phyloP scores from a whole-genome alignment of 1,140 invertebrate genomes.

The Bombus pascuorum region DNA sequence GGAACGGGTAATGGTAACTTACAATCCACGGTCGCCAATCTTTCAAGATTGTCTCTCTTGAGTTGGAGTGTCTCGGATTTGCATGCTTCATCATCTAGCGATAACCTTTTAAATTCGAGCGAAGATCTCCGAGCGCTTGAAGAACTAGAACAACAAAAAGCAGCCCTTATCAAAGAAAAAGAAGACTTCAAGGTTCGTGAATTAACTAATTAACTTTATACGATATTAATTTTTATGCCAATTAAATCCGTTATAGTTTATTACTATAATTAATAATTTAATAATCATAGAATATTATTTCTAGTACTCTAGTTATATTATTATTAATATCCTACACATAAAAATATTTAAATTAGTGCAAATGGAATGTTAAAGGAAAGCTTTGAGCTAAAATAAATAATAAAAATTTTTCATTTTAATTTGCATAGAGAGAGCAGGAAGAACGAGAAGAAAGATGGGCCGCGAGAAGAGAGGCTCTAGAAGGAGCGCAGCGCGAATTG shows the following conservation, averaged over 20 bases:
- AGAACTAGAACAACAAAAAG: constrained; percentile 81
- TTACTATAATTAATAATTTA: too few relatives aligned
- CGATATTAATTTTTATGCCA: not conserved
- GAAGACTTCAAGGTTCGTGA: constrained; percentile 79
- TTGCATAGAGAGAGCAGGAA: constrained; percentile 79
- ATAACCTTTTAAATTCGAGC: constrained; percentile 85
- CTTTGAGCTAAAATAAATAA: not conserved
- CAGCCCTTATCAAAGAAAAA: constrained; percentile 80
- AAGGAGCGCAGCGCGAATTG: constrained; percentile 82
- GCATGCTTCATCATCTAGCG: constrained; percentile 86
- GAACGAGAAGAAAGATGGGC: constrained; percentile 83
- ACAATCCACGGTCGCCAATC: constrained; percentile 87
- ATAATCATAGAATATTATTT: too few relatives aligned
- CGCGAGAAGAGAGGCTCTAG: constrained; percentile 79
- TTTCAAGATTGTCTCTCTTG: constrained; percentile 92
- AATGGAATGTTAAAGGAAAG: not conserved
- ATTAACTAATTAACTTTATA: not conserved
- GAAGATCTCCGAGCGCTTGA: constrained; percentile 79
- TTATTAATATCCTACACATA: not conserved
- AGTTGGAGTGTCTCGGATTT: constrained; percentile 93
- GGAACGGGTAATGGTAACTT: constrained; percentile 81
- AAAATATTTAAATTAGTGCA: not conserved
- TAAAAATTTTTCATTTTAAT: not conserved
- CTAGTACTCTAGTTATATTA: too few relatives aligned
- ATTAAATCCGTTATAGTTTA: not conserved